Percentiles rank a stretch among this genome's conserved stretches.
These are phyloP conservation scores for Entomobrya proxima DNA, from an alignment of 2,888 invertebrate species.

Conservation along the genomic window DNA sequence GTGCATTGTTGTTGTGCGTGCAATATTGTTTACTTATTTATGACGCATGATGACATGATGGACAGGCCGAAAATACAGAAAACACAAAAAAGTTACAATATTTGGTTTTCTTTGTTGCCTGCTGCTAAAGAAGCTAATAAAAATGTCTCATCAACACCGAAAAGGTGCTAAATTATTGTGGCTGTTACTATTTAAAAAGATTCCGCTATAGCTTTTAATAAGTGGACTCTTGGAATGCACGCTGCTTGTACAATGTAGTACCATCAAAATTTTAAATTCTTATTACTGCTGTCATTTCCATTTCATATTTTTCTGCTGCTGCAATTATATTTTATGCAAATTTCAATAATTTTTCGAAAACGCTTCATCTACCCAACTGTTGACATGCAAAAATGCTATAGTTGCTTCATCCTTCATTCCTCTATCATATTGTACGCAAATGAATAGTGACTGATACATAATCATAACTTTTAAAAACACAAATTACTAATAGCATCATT, in stretches of 20 bases:
- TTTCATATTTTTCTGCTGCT: neutral
- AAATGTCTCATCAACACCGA: slow-evolving; percentile 21
- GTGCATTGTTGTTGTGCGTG: neutral
- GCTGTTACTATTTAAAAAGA: slow-evolving; percentile 23
- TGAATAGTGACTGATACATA: neutral
- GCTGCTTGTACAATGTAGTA: too few relatives aligned
- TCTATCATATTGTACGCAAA: neutral
- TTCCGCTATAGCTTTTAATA: too few relatives aligned
- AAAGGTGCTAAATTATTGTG: slow-evolving; percentile 37
- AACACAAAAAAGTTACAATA: neutral
- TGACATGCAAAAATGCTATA: neutral
- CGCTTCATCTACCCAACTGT: neutral
- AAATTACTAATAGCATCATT: slow-evolving; percentile 13
- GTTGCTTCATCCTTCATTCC: slow-evolving; percentile 3
- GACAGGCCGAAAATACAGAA: neutral
- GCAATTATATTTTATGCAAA: neutral
- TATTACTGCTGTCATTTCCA: slow-evolving; percentile 2
- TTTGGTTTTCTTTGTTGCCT: neutral
- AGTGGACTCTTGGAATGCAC: too few relatives aligned
- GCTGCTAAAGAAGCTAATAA: slow-evolving; percentile 13
- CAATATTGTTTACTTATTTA: neutral
- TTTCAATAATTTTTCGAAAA: neutral
- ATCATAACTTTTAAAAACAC: slow-evolving; percentile 28
- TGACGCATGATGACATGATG: neutral
- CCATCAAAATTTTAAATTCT: slow-evolving; percentile 14